These are phyloP conservation scores for Noctilio leporinus DNA, from an alignment of 2,113 vertebrate species.

Conservation along the genomic window DNA sequence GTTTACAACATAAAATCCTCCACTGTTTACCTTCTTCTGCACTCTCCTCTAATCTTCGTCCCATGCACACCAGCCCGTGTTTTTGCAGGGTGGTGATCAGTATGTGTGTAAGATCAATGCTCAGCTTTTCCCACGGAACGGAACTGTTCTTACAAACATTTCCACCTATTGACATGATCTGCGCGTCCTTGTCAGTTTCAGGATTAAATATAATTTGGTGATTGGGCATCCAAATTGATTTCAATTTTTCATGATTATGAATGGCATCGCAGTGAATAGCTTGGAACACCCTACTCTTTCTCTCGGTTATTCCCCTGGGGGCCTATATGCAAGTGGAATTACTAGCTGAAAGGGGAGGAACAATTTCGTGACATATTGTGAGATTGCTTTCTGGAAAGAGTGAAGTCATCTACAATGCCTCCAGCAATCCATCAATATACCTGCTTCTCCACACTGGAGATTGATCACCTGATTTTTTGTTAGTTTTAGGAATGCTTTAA, in stretches of 20 bases:
- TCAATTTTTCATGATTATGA: neutral
- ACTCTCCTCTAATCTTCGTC: accelerated
- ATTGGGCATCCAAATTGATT: neutral
- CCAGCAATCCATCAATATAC: neutral
- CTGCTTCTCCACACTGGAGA: neutral
- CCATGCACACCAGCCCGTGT: accelerated
- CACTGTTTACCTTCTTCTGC: accelerated
- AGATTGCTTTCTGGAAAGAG: neutral
- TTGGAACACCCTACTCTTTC: neutral
- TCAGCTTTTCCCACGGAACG: neutral
- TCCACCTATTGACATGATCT: neutral
- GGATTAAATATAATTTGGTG: neutral
- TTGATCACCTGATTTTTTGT: slow-evolving; percentile 2
- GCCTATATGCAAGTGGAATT: neutral
- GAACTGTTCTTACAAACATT: neutral
- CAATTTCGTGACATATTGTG: neutral
- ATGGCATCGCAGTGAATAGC: neutral
- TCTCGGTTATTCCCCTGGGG: neutral
- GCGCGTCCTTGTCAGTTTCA: neutral
- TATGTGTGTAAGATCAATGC: too few species aligned
- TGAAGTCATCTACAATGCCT: neutral
- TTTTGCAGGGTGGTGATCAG: neutral
- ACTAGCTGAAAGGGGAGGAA: neutral
- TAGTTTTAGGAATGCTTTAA: slow-evolving; percentile 3
- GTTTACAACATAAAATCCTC: too few species aligned